These are phyloP conservation scores for Orchesellides sinensis DNA, from an alignment of 2,888 invertebrate genomes.

Conservation along the genomic window DNA sequence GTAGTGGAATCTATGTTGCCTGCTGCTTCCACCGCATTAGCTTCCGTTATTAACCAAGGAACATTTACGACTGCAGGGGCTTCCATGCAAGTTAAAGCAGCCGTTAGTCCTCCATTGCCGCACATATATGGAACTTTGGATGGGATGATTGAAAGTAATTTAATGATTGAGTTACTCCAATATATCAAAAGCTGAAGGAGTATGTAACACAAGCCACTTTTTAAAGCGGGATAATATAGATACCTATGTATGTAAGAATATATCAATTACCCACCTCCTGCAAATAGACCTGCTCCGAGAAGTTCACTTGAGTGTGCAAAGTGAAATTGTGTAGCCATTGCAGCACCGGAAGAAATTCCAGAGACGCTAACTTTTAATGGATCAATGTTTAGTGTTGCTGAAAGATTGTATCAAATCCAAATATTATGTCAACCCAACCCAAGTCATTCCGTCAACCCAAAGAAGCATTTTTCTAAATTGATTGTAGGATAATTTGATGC, in stretches of 20 bases:
- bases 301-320: slow-evolving; percentile 76
- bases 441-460: background rate
- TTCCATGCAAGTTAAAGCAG: slow-evolving; percentile 71
- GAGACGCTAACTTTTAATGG: slow-evolving; percentile 75
- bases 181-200: too few species aligned
- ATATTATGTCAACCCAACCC: background rate
- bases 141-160: background rate
- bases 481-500: background rate
- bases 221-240: background rate
- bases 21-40: slow-evolving; percentile 59
- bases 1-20: slow-evolving; percentile 76
- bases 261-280: slow-evolving; percentile 75
- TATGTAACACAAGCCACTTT: background rate
- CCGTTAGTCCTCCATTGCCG: slow-evolving; percentile 68
- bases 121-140: slow-evolving; percentile 75
- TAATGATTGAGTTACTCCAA: background rate
- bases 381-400: slow-evolving; percentile 75
- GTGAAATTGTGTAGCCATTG: slow-evolving; percentile 77
- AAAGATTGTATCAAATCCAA: background rate
- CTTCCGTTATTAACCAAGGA: slow-evolving; percentile 64
- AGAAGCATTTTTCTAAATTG: background rate
- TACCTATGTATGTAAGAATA: background rate
- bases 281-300: slow-evolving; percentile 76
- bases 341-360: slow-evolving; percentile 76
- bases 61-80: slow-evolving; percentile 70